These are phyloP conservation scores for Betta splendens DNA, from an alignment of 2,797 vertebrate genomes.

Conservation along the genomic window DNA sequence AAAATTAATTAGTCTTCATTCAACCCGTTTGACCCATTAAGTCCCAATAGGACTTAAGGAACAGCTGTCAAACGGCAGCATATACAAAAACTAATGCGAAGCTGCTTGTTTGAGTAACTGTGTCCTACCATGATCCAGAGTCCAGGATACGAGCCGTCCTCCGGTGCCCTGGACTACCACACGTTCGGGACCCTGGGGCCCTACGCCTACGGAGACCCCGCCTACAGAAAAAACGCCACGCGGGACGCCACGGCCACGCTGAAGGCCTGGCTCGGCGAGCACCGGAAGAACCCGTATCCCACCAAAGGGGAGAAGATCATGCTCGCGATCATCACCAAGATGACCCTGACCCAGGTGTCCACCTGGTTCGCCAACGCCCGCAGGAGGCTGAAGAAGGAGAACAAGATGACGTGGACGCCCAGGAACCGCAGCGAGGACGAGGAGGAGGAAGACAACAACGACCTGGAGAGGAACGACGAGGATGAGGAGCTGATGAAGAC, in stretches of 20 bases:
- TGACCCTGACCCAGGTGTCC: constrained; percentile 87
- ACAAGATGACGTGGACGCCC: constrained; percentile 90
- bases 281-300: constrained; percentile 86
- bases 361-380: constrained; percentile 90
- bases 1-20: too few species aligned
- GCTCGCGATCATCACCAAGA: constrained; percentile 87
- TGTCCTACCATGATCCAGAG: constrained; percentile 73
- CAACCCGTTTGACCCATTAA: too few species aligned
- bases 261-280: constrained; percentile 88
- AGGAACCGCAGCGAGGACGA: constrained; percentile 92
- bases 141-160: constrained; percentile 87
- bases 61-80: too few species aligned
- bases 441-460: constrained; percentile 92
- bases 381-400: constrained; percentile 86
- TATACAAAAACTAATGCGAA: too few species aligned
- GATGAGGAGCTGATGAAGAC: constrained; percentile 83
- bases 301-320: constrained; percentile 88
- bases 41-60: too few species aligned
- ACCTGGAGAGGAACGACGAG: constrained; percentile 90
- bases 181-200: constrained; percentile 89
- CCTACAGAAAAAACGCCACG: constrained; percentile 93
- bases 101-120: background rate
- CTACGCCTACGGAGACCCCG: constrained; percentile 90
- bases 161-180: constrained; percentile 89
- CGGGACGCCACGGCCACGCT: constrained; percentile 91